Conservation (phyloP, 1,140 invertebrate species). For the Bactericera cockerelli region DNA sequence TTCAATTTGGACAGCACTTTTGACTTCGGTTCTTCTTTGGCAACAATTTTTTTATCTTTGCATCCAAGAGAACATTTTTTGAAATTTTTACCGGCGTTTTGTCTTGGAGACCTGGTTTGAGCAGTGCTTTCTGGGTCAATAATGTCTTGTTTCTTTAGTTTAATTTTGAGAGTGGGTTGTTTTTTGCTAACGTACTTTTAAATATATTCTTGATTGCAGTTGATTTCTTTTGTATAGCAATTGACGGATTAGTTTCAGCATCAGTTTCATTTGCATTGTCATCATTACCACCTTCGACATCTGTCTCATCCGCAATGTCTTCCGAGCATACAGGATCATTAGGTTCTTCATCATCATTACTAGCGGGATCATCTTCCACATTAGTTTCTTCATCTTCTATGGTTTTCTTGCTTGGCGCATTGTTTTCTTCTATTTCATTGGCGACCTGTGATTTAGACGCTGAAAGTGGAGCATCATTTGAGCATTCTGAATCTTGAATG, state of each 20-base stretch:
- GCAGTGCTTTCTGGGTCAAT: not conserved
- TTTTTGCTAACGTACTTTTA: constrained; percentile 3
- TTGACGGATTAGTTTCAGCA: not conserved
- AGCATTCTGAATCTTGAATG: no score
- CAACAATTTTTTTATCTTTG: not conserved
- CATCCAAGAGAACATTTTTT: constrained; percentile 1
- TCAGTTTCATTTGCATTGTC: not conserved
- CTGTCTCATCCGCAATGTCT: no score
- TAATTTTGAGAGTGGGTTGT: constrained; percentile 1
- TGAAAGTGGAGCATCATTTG: not conserved
- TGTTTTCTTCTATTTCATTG: not conserved
- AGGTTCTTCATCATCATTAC: no score
- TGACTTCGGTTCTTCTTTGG: constrained; percentile 1
- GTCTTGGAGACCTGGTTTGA: not conserved
- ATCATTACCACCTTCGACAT: not conserved
- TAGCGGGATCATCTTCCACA: not conserved
- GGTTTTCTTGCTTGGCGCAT: not conserved
- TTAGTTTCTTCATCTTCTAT: not conserved
- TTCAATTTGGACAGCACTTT: constrained; percentile 4
- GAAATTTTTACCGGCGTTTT: not conserved
- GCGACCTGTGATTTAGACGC: not conserved
- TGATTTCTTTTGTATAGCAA: not conserved
- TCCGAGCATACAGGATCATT: no score
- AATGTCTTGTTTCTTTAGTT: constrained; percentile 5
- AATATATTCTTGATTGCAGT: constrained; percentile 7